phyloP scores from a whole-genome alignment of 2,888 invertebrate genomes.

The Melitaea athalia region DNA sequence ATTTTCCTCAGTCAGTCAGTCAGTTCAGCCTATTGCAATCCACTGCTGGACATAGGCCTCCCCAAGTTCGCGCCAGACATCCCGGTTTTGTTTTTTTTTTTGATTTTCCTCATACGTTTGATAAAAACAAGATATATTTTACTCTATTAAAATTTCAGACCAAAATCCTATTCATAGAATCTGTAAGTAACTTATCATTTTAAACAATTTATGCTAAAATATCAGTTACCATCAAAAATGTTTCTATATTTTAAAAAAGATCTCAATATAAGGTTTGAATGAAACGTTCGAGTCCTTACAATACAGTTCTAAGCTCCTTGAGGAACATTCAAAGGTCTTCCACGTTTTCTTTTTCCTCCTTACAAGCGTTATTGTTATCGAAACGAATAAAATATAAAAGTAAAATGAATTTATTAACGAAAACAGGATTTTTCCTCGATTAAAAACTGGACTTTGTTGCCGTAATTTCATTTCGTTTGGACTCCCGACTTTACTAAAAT shows the following conservation, averaged over 20 bases:
- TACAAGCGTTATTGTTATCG: background rate
- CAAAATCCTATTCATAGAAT: too few species aligned
- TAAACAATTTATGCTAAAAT: too few species aligned
- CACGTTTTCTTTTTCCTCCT: background rate
- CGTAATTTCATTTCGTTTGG: constrained; percentile 50
- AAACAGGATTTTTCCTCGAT: constrained; percentile 39
- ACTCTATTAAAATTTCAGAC: too few species aligned
- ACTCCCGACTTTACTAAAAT: constrained; percentile 30
- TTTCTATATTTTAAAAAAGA: background rate
- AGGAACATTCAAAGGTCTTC: background rate
- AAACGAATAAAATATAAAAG: constrained; percentile 23
- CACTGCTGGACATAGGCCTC: too few species aligned
- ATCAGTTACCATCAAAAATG: background rate
- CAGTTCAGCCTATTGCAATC: too few species aligned
- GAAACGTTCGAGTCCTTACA: background rate
- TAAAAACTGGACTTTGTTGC: constrained; percentile 44
- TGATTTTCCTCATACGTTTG: too few species aligned
- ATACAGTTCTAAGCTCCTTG: background rate
- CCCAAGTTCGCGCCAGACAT: too few species aligned
- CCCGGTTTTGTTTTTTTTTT: too few species aligned
- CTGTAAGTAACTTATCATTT: too few species aligned
- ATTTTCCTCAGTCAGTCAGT: too few species aligned
- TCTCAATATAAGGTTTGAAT: background rate
- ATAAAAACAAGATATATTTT: too few species aligned
- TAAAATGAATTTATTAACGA: constrained; percentile 35